These are phyloP conservation scores for Melanogrammus aeglefinus DNA, from an alignment of 2,797 vertebrate genomes.

Conservation along the genomic window DNA sequence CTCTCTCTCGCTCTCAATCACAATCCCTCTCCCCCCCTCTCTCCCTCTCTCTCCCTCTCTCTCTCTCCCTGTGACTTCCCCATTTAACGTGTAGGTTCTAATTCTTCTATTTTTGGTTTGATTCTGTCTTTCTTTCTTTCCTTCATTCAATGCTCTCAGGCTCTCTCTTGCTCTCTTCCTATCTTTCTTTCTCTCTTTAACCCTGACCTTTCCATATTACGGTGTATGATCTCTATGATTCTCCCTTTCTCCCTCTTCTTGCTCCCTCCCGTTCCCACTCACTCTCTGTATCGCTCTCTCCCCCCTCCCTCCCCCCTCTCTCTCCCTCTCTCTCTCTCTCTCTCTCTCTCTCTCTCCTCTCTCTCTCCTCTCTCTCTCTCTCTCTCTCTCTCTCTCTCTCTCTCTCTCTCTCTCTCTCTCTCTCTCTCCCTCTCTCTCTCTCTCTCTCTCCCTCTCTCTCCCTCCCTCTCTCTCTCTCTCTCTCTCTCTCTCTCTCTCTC, in stretches of 20 bases:
- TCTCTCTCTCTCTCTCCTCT: background rate
- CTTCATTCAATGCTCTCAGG: background rate
- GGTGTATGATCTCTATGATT: background rate
- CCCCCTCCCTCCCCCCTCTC: too few relatives aligned
- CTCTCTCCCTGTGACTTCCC: too few relatives aligned
- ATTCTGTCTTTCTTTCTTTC: constrained; percentile 19
- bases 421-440: background rate
- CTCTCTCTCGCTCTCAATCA: too few relatives aligned
- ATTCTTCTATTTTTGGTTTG: constrained; percentile 10
- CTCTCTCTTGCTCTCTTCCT: too few relatives aligned
- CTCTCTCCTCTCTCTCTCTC: too few relatives aligned
- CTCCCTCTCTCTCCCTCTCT: too few relatives aligned
- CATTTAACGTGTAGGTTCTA: constrained; percentile 9
- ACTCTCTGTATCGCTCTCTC: too few relatives aligned
- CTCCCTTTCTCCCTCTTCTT: background rate
- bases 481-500: constrained; percentile 18
- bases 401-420: too few relatives aligned
- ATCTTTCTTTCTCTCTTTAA: background rate
- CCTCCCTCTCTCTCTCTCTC: constrained; percentile 8
- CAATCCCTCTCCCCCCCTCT: too few relatives aligned
- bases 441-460: background rate
- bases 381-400: too few relatives aligned
- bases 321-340: too few relatives aligned
- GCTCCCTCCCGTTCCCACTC: too few relatives aligned
- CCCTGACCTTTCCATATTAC: background rate